A percentile compares a stretch with the other conserved stretches of the same genome.
These are phyloP conservation scores for Scomberomorus guttatus DNA, from an alignment of 2,797 vertebrate species.

Conservation along the genomic window DNA sequence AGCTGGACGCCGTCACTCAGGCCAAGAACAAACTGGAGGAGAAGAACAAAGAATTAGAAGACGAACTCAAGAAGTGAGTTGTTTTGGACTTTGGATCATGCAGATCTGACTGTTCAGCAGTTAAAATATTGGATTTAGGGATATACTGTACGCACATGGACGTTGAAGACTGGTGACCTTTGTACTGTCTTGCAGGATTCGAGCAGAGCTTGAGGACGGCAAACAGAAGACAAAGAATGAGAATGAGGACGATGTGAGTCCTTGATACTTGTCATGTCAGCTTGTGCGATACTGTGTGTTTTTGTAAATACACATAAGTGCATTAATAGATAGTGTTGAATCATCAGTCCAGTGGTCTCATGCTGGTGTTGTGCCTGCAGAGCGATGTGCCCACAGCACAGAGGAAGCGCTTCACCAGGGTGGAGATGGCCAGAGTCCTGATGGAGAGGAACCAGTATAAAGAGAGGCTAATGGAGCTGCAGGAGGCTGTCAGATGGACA, in stretches of 20 bases:
- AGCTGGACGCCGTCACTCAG: conserved; percentile 91
- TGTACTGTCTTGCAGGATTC: conserved; percentile 84
- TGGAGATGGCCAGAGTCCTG: conserved; percentile 97
- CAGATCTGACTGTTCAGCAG: too few relatives aligned
- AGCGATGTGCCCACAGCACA: conserved; percentile 96
- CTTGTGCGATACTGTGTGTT: not conserved
- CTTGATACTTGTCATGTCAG: not conserved
- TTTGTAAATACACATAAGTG: too few relatives aligned
- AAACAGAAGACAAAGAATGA: conserved; percentile 92
- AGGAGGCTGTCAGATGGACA: conserved; percentile 97
- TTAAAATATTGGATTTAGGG: not conserved
- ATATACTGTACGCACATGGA: not conserved
- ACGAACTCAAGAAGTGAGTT: conserved; percentile 94
- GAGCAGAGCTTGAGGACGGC: conserved; percentile 90
- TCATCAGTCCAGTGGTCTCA: not conserved
- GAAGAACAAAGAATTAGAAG: conserved; percentile 94
- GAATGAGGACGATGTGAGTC: conserved; percentile 93
- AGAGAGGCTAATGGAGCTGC: conserved; percentile 97
- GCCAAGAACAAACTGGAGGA: conserved; percentile 93
- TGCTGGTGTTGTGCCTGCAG: conserved; percentile 70
- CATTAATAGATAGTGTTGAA: not conserved
- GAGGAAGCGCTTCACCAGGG: conserved; percentile 94
- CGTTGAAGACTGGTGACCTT: not conserved
- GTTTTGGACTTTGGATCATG: not conserved
- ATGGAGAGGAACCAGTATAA: conserved; percentile 99